These are phyloP conservation scores for Ganaspis sp. DNA, from an alignment of 1,140 invertebrate genomes.

Conservation along the genomic window DNA sequence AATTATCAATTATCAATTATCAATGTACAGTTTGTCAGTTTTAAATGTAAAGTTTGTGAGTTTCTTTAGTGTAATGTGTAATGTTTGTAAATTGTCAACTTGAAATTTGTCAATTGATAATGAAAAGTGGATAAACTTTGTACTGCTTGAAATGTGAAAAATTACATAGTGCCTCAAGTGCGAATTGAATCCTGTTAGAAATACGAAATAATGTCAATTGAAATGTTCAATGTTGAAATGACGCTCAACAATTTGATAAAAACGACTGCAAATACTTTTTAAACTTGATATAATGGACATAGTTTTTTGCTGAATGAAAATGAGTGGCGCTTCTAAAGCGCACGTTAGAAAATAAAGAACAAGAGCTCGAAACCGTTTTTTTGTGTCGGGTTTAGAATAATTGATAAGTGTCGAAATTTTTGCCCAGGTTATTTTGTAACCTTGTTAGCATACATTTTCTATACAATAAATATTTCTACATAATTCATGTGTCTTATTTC, in stretches of 20 bases:
- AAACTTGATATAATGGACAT: neutral
- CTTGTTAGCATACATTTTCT: slow-evolving; percentile 17
- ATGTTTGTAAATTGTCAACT: too few relatives aligned
- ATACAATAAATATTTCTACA: slow-evolving; percentile 29
- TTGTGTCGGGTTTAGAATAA: neutral
- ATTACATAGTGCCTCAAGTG: neutral
- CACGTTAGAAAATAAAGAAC: neutral
- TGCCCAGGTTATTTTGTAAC: slow-evolving; percentile 1
- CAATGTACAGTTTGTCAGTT: too few relatives aligned
- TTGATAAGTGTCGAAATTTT: neutral
- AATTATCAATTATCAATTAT: too few relatives aligned
- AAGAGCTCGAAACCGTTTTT: slow-evolving; percentile 5
- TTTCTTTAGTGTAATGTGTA: too few relatives aligned
- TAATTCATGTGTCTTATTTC: neutral
- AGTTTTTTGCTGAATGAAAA: neutral
- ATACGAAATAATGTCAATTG: neutral
- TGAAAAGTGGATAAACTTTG: too few relatives aligned
- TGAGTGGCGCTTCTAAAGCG: neutral
- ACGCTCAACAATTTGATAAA: neutral
- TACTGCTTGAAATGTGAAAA: neutral
- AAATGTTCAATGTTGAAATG: neutral
- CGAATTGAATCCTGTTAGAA: too few relatives aligned
- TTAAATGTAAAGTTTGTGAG: too few relatives aligned
- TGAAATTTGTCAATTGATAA: too few relatives aligned
- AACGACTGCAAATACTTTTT: neutral